Evolutionary conservation across 1,140 invertebrate genomes (phyloP).

Genomic region (Trinorchestia longiramus): DNA sequence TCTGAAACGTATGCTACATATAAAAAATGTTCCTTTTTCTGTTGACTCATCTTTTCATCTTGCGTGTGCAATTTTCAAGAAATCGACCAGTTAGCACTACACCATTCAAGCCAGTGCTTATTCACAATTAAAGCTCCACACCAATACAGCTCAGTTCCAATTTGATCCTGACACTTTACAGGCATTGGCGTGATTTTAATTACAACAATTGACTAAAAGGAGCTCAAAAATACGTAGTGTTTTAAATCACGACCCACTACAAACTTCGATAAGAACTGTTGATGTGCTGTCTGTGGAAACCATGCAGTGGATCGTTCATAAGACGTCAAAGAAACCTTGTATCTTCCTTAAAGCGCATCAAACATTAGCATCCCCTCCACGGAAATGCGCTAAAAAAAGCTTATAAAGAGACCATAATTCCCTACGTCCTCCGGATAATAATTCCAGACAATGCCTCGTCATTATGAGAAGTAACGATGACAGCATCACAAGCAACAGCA

Average conservation of each 20-base stretch:
- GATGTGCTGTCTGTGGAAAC: neutral
- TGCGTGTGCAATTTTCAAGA: too few species aligned
- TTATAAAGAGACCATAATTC: too few species aligned
- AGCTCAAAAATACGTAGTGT: neutral
- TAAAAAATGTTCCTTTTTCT: too few species aligned
- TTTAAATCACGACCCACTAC: neutral
- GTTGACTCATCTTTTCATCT: too few species aligned
- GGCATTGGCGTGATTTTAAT: neutral
- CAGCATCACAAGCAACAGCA: neutral
- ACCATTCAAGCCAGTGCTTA: too few species aligned
- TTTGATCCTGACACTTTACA: neutral
- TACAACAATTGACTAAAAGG: neutral
- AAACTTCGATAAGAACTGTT: neutral
- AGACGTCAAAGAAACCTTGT: neutral
- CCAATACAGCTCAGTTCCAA: neutral
- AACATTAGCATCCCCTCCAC: too few species aligned
- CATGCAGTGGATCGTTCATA: neutral
- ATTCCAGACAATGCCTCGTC: neutral
- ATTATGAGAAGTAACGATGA: neutral
- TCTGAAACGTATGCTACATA: too few species aligned
- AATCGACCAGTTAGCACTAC: too few species aligned
- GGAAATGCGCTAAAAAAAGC: too few species aligned
- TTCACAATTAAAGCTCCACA: too few species aligned
- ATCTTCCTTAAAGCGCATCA: too few species aligned
- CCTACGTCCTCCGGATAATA: neutral